Conservation (phyloP, 2,888 invertebrate species). For the Bombylius discolor region DNA sequence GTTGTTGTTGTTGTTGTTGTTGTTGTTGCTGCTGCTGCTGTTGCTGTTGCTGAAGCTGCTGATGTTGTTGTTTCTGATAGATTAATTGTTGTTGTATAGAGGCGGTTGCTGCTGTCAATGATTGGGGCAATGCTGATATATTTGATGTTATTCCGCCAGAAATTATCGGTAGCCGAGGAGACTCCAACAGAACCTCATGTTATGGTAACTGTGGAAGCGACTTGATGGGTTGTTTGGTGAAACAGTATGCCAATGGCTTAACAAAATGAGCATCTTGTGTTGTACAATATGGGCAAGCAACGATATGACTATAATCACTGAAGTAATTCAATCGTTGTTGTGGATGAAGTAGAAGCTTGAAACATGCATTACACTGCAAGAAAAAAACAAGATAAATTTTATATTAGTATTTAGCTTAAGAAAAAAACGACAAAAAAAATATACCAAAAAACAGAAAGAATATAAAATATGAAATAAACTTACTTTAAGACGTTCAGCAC, state of each 20-base stretch:
- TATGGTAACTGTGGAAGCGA: conserved; percentile 74
- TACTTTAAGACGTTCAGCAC: conserved; percentile 83
- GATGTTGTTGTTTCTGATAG: conserved; percentile 5
- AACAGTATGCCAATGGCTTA: conserved; percentile 75
- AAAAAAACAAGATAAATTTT: not conserved
- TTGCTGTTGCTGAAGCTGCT: conserved; percentile 21
- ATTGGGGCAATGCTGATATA: no score
- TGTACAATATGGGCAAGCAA: conserved; percentile 85
- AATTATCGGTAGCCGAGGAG: conserved; percentile 31
- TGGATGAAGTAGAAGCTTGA: conserved; percentile 73
- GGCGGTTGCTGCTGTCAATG: no score
- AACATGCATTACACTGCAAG: conserved; percentile 82
- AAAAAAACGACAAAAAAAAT: not conserved
- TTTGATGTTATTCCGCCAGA: not conserved
- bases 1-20: conserved; percentile 22
- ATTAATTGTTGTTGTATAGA: no score
- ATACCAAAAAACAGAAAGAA: not conserved
- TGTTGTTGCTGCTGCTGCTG: conserved; percentile 39
- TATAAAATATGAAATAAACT: not conserved
- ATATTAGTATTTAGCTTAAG: no score
- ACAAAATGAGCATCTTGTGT: conserved; percentile 89
- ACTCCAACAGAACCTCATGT: conserved; percentile 63
- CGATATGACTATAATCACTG: conserved; percentile 87
- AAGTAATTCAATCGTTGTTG: conserved; percentile 80
- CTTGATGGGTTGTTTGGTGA: conserved; percentile 58